Conservation (phyloP, 2,113 vertebrate genomes). For the Xiphias gladius region DNA sequence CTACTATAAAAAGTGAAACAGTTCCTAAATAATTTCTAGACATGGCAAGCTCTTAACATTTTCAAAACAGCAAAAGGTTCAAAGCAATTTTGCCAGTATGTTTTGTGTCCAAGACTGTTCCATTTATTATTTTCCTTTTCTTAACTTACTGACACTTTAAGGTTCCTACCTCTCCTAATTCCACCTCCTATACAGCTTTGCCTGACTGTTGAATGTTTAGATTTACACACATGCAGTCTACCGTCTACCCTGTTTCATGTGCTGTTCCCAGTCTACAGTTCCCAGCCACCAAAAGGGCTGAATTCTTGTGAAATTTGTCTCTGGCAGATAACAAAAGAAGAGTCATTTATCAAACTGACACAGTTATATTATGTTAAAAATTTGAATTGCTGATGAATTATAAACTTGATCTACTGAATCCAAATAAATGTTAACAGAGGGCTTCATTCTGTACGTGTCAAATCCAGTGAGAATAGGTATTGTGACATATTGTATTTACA, state of each 20-base stretch:
- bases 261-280: background rate
- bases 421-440: background rate
- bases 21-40: background rate
- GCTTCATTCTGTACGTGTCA: background rate
- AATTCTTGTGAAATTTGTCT: conserved; percentile 29
- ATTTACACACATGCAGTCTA: conserved; percentile 12
- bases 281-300: background rate
- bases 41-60: background rate
- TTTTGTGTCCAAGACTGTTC: too few species aligned
- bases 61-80: background rate
- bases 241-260: conserved; percentile 35
- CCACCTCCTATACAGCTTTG: background rate
- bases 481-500: too few species aligned
- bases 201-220: background rate
- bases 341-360: conserved; percentile 43
- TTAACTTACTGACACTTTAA: background rate
- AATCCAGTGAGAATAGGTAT: background rate
- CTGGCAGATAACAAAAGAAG: conserved; percentile 14
- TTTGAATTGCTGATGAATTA: background rate
- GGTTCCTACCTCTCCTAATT: conserved; percentile 8
- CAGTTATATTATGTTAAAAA: background rate
- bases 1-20: background rate
- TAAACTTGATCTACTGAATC: background rate
- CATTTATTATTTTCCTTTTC: conserved; percentile 3
- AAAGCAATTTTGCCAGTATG: background rate